A percentile compares a stretch with the other conserved stretches of the same genome.
Evolutionary conservation across 2,797 vertebrate species (phyloP).

Genomic region (Tauraco hartlaubi): DNA sequence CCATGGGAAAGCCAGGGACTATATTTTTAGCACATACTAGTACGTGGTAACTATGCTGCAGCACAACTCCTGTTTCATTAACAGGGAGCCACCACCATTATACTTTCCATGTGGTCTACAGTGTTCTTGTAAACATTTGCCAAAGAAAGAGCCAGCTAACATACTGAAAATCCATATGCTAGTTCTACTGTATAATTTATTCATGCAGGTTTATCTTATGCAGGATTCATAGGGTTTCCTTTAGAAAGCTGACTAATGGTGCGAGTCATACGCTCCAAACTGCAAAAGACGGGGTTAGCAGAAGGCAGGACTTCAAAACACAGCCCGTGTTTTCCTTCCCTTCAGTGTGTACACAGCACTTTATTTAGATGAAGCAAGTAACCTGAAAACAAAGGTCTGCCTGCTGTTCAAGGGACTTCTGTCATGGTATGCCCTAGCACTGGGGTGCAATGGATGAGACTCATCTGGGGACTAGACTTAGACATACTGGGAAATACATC

Average conservation of each 20-base stretch:
- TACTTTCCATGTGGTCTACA: not conserved
- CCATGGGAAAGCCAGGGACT: not conserved
- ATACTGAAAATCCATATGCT: conserved; percentile 40
- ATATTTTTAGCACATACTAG: not conserved
- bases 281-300: not conserved
- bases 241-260: conserved; percentile 23
- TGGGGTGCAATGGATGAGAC: fast-evolving
- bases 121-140: not conserved
- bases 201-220: not conserved
- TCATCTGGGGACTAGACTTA: not conserved
- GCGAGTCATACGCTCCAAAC: not conserved
- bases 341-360: not conserved
- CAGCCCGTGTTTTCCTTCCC: not conserved
- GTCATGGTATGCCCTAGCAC: not conserved
- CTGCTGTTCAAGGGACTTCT: not conserved
- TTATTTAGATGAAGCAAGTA: not conserved
- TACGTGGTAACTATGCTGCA: not conserved
- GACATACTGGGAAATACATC: not conserved
- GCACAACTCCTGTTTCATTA: not conserved
- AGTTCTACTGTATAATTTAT: conserved; percentile 12
- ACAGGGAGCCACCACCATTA: not conserved
- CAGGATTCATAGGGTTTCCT: not conserved
- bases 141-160: not conserved
- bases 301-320: not conserved
- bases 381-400: not conserved